These are phyloP conservation scores for Scomberomorus guttatus DNA, from an alignment of 2,797 vertebrate species.

Conservation along the genomic window DNA sequence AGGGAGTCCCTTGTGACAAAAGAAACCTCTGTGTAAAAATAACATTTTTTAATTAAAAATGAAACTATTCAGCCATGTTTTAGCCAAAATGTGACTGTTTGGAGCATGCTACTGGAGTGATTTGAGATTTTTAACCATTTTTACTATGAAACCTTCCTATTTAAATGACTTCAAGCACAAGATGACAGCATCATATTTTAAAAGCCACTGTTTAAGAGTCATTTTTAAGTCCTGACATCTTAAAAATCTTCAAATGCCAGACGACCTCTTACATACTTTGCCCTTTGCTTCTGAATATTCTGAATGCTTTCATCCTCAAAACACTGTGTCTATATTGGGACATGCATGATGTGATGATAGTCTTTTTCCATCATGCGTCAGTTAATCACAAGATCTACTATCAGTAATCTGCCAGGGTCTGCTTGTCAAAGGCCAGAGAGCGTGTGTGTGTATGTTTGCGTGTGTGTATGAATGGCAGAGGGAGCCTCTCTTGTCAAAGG, in stretches of 20 bases:
- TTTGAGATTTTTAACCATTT: too few species aligned
- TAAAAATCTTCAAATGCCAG: background rate
- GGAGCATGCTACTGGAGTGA: too few species aligned
- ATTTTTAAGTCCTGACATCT: background rate
- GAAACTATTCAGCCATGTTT: too few species aligned
- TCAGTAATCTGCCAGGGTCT: constrained; percentile 33
- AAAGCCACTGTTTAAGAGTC: too few species aligned
- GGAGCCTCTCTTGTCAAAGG: constrained; percentile 8
- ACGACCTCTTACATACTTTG: background rate
- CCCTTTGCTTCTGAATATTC: background rate
- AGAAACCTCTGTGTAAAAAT: too few species aligned
- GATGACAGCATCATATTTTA: too few species aligned
- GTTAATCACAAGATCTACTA: constrained; percentile 45
- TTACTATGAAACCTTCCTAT: background rate
- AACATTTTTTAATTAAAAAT: too few species aligned
- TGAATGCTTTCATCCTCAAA: background rate
- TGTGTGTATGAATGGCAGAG: constrained; percentile 5
- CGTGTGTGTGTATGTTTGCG: constrained; percentile 1
- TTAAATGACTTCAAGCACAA: too few species aligned
- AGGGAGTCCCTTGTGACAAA: too few species aligned
- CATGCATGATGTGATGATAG: background rate
- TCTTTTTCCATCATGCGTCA: constrained; percentile 28
- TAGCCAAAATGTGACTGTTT: too few species aligned
- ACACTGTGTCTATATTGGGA: background rate
- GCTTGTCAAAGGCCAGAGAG: constrained; percentile 3